Percentiles rank a stretch among this genome's conserved stretches.
These are phyloP conservation scores for Diabrotica virgifera DNA, from an alignment of 1,140 invertebrate species.

Conservation along the genomic window DNA sequence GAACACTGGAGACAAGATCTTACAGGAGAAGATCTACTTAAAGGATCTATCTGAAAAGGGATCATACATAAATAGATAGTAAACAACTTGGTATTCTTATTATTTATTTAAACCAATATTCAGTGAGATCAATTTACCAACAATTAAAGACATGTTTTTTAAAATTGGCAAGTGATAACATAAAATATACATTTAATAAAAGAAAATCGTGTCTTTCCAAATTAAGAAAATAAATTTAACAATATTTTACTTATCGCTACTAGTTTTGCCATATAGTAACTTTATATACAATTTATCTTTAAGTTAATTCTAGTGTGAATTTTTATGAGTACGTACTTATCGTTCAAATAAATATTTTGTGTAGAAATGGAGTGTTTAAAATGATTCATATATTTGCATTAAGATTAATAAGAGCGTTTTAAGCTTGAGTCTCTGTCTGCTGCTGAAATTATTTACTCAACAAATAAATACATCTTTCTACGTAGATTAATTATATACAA, in stretches of 20 bases:
- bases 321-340: constrained; percentile 14
- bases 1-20: no score
- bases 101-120: constrained; percentile 40
- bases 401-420: no score
- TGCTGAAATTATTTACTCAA: no score
- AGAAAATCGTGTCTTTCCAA: constrained; percentile 29
- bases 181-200: constrained; percentile 31
- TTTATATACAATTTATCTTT: constrained; percentile 32
- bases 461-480: no score
- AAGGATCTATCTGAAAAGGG: no score
- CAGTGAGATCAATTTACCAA: constrained; percentile 26
- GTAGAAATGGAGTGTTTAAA: no score
- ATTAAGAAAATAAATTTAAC: constrained; percentile 34
- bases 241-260: constrained; percentile 31
- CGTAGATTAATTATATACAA: no score
- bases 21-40: no score
- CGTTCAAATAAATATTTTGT: not conserved
- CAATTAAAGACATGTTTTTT: constrained; percentile 13
- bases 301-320: constrained; percentile 25
- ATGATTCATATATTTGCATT: no score
- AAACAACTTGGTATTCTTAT: constrained; percentile 9
- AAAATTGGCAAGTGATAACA: constrained; percentile 5
- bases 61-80: no score
- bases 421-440: no score
- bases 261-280: constrained; percentile 33